These are phyloP conservation scores for Zaprionus obscuricornis DNA, from an alignment of 2,888 invertebrate genomes.

Conservation along the genomic window DNA sequence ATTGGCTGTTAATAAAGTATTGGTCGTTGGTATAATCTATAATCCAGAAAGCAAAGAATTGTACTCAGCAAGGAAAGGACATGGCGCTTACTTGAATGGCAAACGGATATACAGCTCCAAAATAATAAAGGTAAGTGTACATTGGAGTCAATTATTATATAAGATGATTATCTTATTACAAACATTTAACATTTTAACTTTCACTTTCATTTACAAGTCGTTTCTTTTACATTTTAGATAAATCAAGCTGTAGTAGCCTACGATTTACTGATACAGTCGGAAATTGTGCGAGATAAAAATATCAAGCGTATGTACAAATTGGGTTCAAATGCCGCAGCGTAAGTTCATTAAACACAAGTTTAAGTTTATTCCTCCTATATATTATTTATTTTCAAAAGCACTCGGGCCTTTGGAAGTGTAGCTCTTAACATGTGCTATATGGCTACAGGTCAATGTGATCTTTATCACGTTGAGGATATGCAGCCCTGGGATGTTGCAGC, in stretches of 20 bases:
- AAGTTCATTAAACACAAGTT: constrained; percentile 26
- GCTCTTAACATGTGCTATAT: constrained; percentile 89
- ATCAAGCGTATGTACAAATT: constrained; percentile 81
- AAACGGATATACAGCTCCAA: constrained; percentile 84
- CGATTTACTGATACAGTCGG: constrained; percentile 81
- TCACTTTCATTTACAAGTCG: not conserved
- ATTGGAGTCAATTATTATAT: constrained; percentile 16
- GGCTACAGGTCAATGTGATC: constrained; percentile 88
- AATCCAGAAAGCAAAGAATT: constrained; percentile 89
- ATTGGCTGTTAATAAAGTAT: constrained; percentile 85
- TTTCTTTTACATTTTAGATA: constrained; percentile 68
- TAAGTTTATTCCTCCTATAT: not conserved
- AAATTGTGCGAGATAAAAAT: constrained; percentile 80
- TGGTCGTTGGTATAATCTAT: constrained; percentile 89
- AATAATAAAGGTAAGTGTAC: constrained; percentile 73
- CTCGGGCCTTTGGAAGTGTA: constrained; percentile 88
- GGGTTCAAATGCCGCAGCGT: constrained; percentile 81
- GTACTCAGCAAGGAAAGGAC: constrained; percentile 88
- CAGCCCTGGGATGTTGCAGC: constrained; percentile 92
- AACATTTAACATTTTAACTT: constrained; percentile 1
- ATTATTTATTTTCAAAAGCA: constrained; percentile 53
- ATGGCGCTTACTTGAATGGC: constrained; percentile 91
- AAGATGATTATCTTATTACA: constrained; percentile 10
- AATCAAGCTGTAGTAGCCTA: constrained; percentile 79
- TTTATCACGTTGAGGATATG: constrained; percentile 88